These are phyloP conservation scores for Cataglyphis livida DNA, from an alignment of 2,888 invertebrate genomes.

Conservation along the genomic window DNA sequence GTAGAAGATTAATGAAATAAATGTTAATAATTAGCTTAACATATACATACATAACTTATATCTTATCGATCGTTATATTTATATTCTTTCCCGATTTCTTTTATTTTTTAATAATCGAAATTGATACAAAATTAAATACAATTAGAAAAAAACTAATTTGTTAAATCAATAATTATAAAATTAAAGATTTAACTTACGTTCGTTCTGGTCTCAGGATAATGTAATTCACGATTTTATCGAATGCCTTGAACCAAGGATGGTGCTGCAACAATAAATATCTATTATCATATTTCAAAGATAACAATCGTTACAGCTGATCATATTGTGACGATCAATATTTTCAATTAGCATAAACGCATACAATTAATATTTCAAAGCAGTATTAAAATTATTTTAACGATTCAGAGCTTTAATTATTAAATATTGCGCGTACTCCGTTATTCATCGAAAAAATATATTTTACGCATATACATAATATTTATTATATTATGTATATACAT, in stretches of 20 bases:
- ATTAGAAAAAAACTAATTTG: not conserved
- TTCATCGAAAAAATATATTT: slow-evolving; percentile 16
- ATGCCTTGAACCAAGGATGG: slow-evolving; percentile 61
- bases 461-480: not conserved
- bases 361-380: not conserved
- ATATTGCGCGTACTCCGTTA: not conserved
- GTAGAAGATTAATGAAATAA: not conserved
- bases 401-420: not conserved
- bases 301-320: not conserved
- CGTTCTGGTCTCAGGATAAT: slow-evolving; percentile 56
- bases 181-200: slow-evolving; percentile 65
- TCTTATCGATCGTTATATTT: not conserved
- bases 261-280: slow-evolving; percentile 60
- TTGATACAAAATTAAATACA: not conserved
- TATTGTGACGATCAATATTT: not conserved
- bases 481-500: too few species aligned
- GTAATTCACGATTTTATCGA: slow-evolving; percentile 36
- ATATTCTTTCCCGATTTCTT: not conserved
- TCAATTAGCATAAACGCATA: not conserved
- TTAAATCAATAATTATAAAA: not conserved
- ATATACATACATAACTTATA: not conserved
- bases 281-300: not conserved
- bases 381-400: slow-evolving; percentile 34
- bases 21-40: not conserved
- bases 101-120: not conserved